Percentiles rank a stretch among this genome's conserved stretches.
These are phyloP conservation scores for Rhegmatorhina hoffmannsi DNA, from an alignment of 2,113 vertebrate genomes.

Conservation along the genomic window DNA sequence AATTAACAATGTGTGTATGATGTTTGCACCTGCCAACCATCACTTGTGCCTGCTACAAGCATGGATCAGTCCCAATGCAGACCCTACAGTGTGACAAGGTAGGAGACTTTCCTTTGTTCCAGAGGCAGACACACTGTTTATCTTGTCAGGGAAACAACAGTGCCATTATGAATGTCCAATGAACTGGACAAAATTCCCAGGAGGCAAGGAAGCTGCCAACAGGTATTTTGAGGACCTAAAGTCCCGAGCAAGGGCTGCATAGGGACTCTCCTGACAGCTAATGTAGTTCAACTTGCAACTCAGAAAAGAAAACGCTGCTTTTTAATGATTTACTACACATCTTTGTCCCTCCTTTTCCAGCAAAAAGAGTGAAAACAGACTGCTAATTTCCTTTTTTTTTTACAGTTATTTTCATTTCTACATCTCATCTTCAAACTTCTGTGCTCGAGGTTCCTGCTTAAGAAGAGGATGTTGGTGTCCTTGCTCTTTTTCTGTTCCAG, in stretches of 20 bases:
- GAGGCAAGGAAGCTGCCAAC: neutral
- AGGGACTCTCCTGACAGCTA: neutral
- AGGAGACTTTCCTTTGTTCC: neutral
- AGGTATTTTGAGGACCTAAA: neutral
- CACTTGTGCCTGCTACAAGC: neutral
- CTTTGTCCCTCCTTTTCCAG: neutral
- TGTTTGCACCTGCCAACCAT: neutral
- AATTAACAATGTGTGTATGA: neutral
- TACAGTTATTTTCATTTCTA: neutral
- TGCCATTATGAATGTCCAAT: neutral
- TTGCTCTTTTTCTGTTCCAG: fast-evolving
- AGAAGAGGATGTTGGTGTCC: neutral
- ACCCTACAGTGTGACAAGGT: neutral
- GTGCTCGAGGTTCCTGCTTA: neutral
- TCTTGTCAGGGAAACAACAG: neutral
- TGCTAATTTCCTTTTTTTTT: neutral
- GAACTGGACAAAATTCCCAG: neutral
- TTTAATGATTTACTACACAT: neutral
- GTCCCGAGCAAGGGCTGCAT: neutral
- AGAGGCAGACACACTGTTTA: neutral
- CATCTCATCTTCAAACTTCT: neutral
- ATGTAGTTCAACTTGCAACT: neutral
- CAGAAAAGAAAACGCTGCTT: neutral
- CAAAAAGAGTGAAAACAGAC: neutral
- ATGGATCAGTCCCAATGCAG: neutral